These are phyloP conservation scores for Volucella inanis DNA, from an alignment of 2,888 invertebrate species.

Conservation along the genomic window DNA sequence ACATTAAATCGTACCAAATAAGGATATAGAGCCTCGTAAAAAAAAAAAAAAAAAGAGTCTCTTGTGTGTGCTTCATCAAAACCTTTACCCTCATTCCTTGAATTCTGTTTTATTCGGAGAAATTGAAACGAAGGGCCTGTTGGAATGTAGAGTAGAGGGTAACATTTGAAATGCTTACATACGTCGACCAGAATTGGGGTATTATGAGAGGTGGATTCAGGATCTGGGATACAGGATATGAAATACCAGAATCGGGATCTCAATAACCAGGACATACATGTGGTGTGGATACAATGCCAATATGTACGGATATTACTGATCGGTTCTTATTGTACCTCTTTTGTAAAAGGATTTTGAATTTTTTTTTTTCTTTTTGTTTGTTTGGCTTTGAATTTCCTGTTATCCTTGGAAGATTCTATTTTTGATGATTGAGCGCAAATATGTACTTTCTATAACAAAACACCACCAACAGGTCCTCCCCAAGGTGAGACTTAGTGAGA, in stretches of 20 bases:
- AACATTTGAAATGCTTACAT: constrained; percentile 22
- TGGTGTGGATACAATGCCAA: constrained; percentile 27
- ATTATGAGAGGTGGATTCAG: constrained; percentile 38
- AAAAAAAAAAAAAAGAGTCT: background rate
- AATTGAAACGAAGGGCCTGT: background rate
- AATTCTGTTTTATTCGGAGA: constrained; percentile 28
- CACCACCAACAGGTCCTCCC: constrained; percentile 40
- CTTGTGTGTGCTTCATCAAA: constrained; percentile 32
- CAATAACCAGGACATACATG: constrained; percentile 15
- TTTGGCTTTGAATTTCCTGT: constrained; percentile 35
- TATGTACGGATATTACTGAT: constrained; percentile 9
- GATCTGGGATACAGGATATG: too few species aligned
- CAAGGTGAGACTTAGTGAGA: background rate
- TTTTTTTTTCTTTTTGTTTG: constrained; percentile 1
- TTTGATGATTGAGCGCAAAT: constrained; percentile 29
- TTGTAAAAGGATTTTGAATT: background rate
- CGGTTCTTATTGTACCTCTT: constrained; percentile 6
- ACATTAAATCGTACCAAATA: constrained; percentile 46
- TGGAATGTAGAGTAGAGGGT: background rate
- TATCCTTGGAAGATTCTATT: constrained; percentile 44
- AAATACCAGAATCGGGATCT: too few species aligned
- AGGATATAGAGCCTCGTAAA: constrained; percentile 14
- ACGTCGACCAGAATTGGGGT: constrained; percentile 41
- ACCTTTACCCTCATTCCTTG: constrained; percentile 35
- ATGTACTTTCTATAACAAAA: constrained; percentile 18